Evolutionary conservation across 2,797 vertebrate species (phyloP).

Genomic region (Esox masquinongy): DNA sequence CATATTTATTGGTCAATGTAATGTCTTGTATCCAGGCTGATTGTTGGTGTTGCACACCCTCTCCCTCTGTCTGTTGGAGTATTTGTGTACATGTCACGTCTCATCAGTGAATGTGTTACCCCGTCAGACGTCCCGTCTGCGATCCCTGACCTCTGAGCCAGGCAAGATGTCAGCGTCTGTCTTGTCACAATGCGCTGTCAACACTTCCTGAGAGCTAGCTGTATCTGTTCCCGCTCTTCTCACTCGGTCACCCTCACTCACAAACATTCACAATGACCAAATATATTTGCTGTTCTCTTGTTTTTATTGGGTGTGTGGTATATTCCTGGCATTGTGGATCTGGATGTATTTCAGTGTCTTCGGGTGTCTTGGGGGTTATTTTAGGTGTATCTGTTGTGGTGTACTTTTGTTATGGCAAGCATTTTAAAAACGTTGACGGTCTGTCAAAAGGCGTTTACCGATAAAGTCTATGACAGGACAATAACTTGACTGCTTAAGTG

Average conservation of each 20-base stretch:
- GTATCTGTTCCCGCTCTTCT: background rate
- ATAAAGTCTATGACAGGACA: slow-evolving; percentile 16
- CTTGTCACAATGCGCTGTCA: background rate
- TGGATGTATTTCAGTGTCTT: slow-evolving; percentile 40
- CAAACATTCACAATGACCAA: slow-evolving; percentile 63
- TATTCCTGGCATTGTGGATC: slow-evolving; percentile 33
- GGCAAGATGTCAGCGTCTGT: slow-evolving; percentile 49
- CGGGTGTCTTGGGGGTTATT: slow-evolving; percentile 48
- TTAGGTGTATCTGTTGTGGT: slow-evolving; percentile 23
- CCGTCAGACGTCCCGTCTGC: slow-evolving; percentile 16
- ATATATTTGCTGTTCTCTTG: slow-evolving; percentile 38
- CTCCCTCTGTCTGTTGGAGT: slow-evolving; percentile 5
- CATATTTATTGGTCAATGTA: slow-evolving; percentile 1
- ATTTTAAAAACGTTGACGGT: background rate
- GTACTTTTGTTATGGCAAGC: slow-evolving; percentile 20
- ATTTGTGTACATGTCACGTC: slow-evolving; percentile 48
- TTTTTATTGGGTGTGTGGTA: slow-evolving; percentile 38
- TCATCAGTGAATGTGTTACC: slow-evolving; percentile 49
- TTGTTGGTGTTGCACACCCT: background rate
- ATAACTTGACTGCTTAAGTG: slow-evolving; percentile 6
- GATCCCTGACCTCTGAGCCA: slow-evolving; percentile 1
- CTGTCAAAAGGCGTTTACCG: slow-evolving; percentile 9
- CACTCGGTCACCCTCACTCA: background rate
- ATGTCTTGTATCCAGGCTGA: background rate
- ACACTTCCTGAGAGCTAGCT: slow-evolving; percentile 49